These are phyloP conservation scores for Psilopogon haemacephalus DNA, from an alignment of 2,113 vertebrate species.

Conservation along the genomic window DNA sequence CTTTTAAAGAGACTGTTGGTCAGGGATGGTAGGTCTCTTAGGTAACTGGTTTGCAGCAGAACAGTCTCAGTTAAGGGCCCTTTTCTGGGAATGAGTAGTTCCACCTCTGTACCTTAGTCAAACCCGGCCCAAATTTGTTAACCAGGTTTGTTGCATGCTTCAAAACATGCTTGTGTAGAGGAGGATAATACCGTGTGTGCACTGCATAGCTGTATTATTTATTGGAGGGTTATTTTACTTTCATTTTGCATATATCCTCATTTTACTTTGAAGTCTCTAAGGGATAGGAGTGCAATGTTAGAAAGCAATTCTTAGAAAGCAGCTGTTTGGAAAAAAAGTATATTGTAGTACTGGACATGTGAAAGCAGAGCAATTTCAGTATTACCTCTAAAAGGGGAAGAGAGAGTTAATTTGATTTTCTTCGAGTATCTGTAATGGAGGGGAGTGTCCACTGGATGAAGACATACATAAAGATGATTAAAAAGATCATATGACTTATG, in stretches of 20 bases:
- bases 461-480: not conserved
- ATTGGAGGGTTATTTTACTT: not conserved
- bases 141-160: not conserved
- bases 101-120: not conserved
- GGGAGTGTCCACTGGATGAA: not conserved
- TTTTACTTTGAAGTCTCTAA: not conserved
- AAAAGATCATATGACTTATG: not conserved
- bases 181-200: not conserved
- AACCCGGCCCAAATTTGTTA: not conserved
- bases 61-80: not conserved
- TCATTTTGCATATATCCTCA: not conserved
- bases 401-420: not conserved
- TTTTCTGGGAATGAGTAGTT: not conserved
- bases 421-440: not conserved
- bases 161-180: not conserved
- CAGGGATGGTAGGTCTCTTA: not conserved
- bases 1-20: not conserved
- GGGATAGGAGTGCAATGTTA: not conserved
- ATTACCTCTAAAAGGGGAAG: not conserved
- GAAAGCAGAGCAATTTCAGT: not conserved
- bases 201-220: not conserved
- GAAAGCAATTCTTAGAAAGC: not conserved
- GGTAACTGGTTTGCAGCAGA: not conserved
- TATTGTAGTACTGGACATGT: not conserved
- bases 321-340: not conserved